Percentiles rank a stretch among this genome's conserved stretches.
phyloP scores from a whole-genome alignment of 2,888 invertebrate genomes.

The Icerya purchasi region DNA sequence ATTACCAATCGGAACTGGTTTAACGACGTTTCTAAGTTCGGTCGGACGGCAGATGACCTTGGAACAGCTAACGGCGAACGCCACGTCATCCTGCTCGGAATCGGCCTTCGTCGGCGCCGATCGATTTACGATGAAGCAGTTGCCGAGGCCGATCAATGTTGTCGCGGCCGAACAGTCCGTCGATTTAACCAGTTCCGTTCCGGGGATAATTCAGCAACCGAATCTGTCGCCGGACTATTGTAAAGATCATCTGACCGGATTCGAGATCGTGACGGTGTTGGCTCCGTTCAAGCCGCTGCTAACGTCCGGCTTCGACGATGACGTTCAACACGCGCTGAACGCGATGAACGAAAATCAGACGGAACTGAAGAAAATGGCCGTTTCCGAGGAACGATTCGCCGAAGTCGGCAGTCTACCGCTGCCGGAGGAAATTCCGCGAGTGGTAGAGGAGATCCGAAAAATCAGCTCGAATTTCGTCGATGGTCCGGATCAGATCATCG shows the following conservation, averaged over 20 bases:
- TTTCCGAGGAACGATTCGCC: constrained; percentile 32
- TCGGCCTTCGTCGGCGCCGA: constrained; percentile 1
- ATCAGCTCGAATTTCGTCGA: not conserved
- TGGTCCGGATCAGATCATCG: not conserved
- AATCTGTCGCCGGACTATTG: not conserved
- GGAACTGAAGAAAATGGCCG: constrained; percentile 25
- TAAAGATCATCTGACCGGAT: constrained; percentile 24
- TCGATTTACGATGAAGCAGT: constrained; percentile 3
- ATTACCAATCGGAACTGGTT: no score
- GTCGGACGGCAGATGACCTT: not conserved
- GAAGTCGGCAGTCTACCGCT: constrained; percentile 37
- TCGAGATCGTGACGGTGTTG: constrained; percentile 39
- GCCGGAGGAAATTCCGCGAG: constrained; percentile 38
- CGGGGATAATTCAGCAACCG: constrained; percentile 22
- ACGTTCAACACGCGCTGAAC: constrained; percentile 29
- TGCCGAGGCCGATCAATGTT: constrained; percentile 32
- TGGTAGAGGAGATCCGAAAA: constrained; percentile 27
- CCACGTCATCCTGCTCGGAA: no score
- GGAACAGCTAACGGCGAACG: not conserved
- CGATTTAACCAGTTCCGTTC: constrained; percentile 27
- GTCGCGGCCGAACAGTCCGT: constrained; percentile 32
- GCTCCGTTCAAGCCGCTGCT: constrained; percentile 36
- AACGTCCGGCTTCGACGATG: constrained; percentile 27
- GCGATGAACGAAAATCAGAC: constrained; percentile 30
- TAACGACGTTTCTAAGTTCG: not conserved